phyloP scores from a whole-genome alignment of 2,888 invertebrate genomes.

The Mythimna ferrago region DNA sequence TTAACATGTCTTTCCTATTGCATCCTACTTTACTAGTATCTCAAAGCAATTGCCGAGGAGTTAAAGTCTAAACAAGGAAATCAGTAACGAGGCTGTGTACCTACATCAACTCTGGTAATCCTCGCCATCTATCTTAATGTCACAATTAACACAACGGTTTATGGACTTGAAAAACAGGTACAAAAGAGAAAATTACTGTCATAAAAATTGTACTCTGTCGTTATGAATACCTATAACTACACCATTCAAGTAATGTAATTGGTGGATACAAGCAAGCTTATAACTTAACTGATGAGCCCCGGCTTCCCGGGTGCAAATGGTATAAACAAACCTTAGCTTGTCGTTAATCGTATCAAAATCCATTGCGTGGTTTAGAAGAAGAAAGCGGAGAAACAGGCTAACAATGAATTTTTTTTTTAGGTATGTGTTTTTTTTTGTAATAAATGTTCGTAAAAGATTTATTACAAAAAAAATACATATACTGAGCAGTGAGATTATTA shows the following conservation, averaged over 20 bases:
- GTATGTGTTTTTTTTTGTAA: no score
- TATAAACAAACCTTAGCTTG: not conserved
- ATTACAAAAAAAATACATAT: no score
- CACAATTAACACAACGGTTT: conserved; percentile 48
- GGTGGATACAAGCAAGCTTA: not conserved
- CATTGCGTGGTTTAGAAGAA: not conserved
- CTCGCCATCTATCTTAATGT: conserved; percentile 45
- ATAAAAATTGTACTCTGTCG: conserved; percentile 29
- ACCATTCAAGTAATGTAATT: conserved; percentile 17
- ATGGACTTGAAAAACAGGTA: conserved; percentile 38
- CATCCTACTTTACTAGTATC: conserved; percentile 4
- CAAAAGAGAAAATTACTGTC: conserved; percentile 40
- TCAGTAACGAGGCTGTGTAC: conserved; percentile 24
- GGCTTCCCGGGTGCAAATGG: not conserved
- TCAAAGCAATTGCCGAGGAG: conserved; percentile 24
- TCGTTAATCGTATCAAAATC: not conserved
- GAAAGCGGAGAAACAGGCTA: not conserved
- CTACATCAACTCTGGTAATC: conserved; percentile 34
- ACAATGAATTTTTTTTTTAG: no score
- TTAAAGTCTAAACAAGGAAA: conserved; percentile 43
- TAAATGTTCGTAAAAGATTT: no score
- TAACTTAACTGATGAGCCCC: not conserved
- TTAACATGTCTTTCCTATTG: conserved; percentile 5
- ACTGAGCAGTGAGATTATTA: no score
- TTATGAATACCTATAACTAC: conserved; percentile 4